Conservation (phyloP, 2,113 vertebrate species). For the Thamnaconus septentrionalis region DNA sequence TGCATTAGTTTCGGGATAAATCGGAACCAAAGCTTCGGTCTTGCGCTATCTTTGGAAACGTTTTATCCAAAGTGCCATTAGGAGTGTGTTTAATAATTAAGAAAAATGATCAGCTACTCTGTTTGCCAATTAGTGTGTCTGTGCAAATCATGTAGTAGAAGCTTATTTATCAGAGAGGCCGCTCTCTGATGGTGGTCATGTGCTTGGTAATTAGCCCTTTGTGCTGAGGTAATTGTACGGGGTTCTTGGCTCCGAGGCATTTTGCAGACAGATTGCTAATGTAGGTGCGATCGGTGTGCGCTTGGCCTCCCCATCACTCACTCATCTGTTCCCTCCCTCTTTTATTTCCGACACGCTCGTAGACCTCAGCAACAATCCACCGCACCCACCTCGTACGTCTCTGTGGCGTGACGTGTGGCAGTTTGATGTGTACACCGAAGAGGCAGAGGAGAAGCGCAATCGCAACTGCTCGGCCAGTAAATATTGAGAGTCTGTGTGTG, state of each 20-base stretch:
- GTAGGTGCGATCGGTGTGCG: slow-evolving; percentile 50
- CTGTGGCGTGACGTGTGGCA: background rate
- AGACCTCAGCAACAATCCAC: no score
- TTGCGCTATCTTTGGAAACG: background rate
- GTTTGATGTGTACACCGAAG: no score
- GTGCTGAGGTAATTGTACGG: slow-evolving; percentile 49
- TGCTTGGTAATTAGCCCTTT: slow-evolving; percentile 52
- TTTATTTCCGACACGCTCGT: slow-evolving; percentile 20
- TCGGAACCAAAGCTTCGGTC: background rate
- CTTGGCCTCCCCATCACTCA: slow-evolving; percentile 42
- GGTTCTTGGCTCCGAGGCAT: slow-evolving; percentile 46
- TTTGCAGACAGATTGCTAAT: slow-evolving; percentile 60
- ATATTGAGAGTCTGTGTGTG: slow-evolving; percentile 7
- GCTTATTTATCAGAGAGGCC: slow-evolving; percentile 29
- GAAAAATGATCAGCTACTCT: slow-evolving; percentile 31
- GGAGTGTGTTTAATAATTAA: slow-evolving; percentile 10
- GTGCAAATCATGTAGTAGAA: slow-evolving; percentile 18
- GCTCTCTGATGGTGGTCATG: slow-evolving; percentile 41
- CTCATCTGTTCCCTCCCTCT: slow-evolving; percentile 50
- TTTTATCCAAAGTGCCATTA: background rate
- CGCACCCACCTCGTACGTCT: background rate
- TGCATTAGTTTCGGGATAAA: slow-evolving; percentile 3
- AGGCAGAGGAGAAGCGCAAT: no score
- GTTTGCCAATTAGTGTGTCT: slow-evolving; percentile 38
- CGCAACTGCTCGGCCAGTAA: no score